Percentiles rank a stretch among this genome's conserved stretches.
Evolutionary conservation across 2,113 vertebrate species (phyloP).

Genomic region (Petromus typicus): DNA sequence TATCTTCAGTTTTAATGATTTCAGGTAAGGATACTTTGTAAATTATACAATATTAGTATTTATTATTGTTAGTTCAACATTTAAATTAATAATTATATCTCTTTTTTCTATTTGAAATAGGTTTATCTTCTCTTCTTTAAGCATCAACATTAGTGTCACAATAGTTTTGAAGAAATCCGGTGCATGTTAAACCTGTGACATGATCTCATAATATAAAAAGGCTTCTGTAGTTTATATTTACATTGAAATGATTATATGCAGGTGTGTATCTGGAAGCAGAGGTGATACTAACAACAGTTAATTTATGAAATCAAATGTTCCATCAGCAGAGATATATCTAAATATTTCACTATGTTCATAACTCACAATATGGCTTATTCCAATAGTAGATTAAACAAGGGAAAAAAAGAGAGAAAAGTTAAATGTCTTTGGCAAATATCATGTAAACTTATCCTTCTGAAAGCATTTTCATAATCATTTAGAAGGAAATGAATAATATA

Average conservation of each 20-base stretch:
- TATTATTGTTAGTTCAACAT: background rate
- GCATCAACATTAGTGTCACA: background rate
- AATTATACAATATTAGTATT: background rate
- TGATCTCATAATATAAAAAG: background rate
- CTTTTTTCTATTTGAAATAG: background rate
- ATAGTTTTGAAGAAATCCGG: background rate
- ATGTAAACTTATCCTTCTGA: conserved; percentile 71
- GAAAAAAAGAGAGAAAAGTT: conserved; percentile 63
- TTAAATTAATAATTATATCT: background rate
- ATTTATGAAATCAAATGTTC: conserved; percentile 74
- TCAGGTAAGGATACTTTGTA: background rate
- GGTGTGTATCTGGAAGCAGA: conserved; percentile 66
- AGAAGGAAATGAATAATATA: conserved; percentile 79
- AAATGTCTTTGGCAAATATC: conserved; percentile 76
- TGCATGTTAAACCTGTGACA: background rate
- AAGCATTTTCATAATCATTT: conserved; percentile 76
- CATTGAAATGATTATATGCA: conserved; percentile 49
- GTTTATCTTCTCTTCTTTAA: background rate
- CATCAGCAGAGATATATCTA: conserved; percentile 76
- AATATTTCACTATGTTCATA: conserved; percentile 71
- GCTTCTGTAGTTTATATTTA: conserved; percentile 36
- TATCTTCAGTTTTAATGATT: background rate
- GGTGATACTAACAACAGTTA: conserved; percentile 71
- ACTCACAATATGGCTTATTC: conserved; percentile 72
- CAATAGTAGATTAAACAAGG: conserved; percentile 68